phyloP scores from a whole-genome alignment of 2,113 vertebrate genomes.

The Enhydra lutris region DNA sequence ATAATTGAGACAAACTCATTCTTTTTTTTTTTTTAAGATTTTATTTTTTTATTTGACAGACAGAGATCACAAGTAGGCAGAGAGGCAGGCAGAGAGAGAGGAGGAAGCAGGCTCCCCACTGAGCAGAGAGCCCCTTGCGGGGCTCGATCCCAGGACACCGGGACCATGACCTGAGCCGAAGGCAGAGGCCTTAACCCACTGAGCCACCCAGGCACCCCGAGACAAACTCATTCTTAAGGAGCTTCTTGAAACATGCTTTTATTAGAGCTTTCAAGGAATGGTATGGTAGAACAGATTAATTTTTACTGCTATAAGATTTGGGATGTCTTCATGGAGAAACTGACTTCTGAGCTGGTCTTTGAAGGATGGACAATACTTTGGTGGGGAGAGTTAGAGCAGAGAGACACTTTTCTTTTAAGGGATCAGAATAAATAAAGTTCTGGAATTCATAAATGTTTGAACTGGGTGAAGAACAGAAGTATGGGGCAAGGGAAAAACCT shows the following conservation, averaged over 20 bases:
- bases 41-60: too few relatives aligned
- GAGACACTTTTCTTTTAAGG: neutral
- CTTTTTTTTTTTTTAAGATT: neutral
- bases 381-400: neutral
- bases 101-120: too few relatives aligned
- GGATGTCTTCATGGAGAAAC: neutral
- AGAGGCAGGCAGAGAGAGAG: too few relatives aligned
- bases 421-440: neutral
- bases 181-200: too few relatives aligned
- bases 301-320: neutral
- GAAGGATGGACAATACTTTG: neutral
- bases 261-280: neutral
- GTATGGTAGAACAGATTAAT: too few relatives aligned
- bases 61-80: too few relatives aligned
- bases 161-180: too few relatives aligned
- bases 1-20: neutral
- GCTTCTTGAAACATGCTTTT: neutral
- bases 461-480: neutral
- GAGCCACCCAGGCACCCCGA: neutral
- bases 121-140: too few relatives aligned
- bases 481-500: neutral
- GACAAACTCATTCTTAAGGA: neutral
- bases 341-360: neutral
- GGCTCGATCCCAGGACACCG: too few relatives aligned
- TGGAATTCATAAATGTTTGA: neutral